Evolutionary conservation across 2,888 invertebrate species (phyloP), one percentile per base, ranked within the genome.

Genomic region (Latrodectus elegans): DNA sequence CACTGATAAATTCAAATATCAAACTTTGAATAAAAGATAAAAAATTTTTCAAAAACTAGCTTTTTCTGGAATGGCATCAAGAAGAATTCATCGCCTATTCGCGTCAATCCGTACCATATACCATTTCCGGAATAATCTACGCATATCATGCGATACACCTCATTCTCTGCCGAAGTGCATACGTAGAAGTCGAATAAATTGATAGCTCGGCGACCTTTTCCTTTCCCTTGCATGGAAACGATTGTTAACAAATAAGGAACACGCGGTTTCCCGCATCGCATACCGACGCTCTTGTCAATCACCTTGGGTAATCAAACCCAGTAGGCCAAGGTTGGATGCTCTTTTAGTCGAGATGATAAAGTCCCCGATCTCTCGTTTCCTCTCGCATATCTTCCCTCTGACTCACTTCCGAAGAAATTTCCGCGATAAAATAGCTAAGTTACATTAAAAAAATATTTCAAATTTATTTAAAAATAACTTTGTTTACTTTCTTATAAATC

Each of bases 231-330:
- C 14, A 55, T 26, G 51, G 71, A 71, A 53, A 77, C 51, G 10
- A 77, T 77, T 77, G 67, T 68, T 68, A 77, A 53, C 67, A 77
- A 77, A 77, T 67, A 77, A 51, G 49, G 60, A 77, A 77, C 64
- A 51, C 11, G 76, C 76, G 53, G 10, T 76, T 64, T 12, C 49
- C 75, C 38, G 38, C 60, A 60, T 6, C n/a, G 53, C 77, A 77
- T 77, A 52, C 77, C 68, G 51, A 17, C 67, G 68, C 26, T 79
- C 17, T 15, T 71, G 38, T 79, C 79, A 71, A 79, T 79, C 49
- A 71, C 71, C 79, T 71, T 79, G 60, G 60, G 49, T 60, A 60
- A 71, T 71, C 79, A 60, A 17, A 17, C 11, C 9, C 68, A 79
- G 60, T 64, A 71, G 79, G 79, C 79, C 79, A 79, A 79, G 79